Conservation (phyloP, 2,888 invertebrate genomes). For the Odontocolon sp. region DNA sequence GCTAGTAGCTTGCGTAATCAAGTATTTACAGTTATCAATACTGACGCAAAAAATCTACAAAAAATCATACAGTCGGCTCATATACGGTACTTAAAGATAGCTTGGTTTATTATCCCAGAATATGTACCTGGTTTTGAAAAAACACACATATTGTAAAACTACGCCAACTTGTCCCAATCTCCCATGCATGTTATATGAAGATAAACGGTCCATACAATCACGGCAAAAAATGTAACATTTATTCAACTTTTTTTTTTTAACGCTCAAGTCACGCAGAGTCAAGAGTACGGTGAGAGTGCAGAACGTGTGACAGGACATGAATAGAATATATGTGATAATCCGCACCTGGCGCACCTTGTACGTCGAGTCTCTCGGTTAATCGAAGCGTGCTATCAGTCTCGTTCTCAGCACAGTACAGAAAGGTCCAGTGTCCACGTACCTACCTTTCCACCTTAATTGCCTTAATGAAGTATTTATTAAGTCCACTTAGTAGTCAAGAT, state of each 20-base stretch:
- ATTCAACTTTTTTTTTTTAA: not conserved
- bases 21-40: too few species aligned
- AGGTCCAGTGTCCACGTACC: conserved; percentile 12
- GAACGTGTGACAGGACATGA: not conserved
- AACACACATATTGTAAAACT: too few species aligned
- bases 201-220: too few species aligned
- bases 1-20: too few species aligned
- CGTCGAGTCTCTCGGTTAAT: conserved; percentile 35
- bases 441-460: conserved; percentile 48
- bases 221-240: too few species aligned
- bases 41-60: too few species aligned
- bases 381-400: conserved; percentile 43
- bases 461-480: conserved; percentile 54
- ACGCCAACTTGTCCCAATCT: too few species aligned
- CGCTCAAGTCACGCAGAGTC: not conserved
- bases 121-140: too few species aligned
- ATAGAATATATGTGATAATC: conserved; percentile 25
- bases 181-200: too few species aligned
- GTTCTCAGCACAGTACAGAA: conserved; percentile 7
- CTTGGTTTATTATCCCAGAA: too few species aligned
- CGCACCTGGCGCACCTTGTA: conserved; percentile 39
- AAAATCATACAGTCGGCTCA: too few species aligned
- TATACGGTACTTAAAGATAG: too few species aligned
- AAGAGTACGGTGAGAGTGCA: not conserved
- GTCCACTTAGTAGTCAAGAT: conserved; percentile 44